phyloP scores from a whole-genome alignment of 2,113 vertebrate genomes.

The Psettodes erumei region DNA sequence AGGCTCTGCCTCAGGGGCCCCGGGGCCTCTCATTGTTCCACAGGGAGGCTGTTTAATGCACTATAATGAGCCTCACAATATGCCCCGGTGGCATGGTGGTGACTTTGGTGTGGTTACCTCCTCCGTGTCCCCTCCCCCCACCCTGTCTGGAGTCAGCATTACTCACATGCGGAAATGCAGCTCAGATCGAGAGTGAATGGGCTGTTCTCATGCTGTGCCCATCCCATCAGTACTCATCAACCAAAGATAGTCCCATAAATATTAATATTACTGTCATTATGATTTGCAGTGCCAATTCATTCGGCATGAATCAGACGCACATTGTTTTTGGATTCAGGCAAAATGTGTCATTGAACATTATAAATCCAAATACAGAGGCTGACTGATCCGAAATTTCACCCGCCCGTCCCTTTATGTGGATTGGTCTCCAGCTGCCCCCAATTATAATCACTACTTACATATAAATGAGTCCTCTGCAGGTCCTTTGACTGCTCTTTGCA shows the following conservation, averaged over 20 bases:
- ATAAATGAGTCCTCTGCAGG: background rate
- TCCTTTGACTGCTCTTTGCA: background rate
- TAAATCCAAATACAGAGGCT: background rate
- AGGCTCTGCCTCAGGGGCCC: constrained; percentile 79
- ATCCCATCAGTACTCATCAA: background rate
- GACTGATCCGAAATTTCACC: background rate
- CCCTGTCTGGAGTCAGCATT: constrained; percentile 1
- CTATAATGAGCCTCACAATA: constrained; percentile 84
- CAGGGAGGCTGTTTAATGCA: constrained; percentile 88
- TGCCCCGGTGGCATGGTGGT: constrained; percentile 56
- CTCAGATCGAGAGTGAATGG: background rate
- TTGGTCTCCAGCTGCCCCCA: background rate
- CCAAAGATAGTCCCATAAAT: background rate
- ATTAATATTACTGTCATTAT: background rate
- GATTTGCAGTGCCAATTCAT: background rate
- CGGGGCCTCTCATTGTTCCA: constrained; percentile 87
- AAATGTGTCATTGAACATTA: background rate
- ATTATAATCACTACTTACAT: background rate
- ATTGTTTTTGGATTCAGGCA: background rate
- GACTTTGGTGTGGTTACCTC: constrained; percentile 54
- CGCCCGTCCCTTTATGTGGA: background rate
- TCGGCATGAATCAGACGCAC: background rate
- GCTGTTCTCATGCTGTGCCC: background rate
- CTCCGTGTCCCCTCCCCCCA: constrained; percentile 11
- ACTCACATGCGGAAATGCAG: constrained; percentile 31